Percentiles rank a stretch among this genome's conserved stretches.
Conservation (phyloP, 2,888 invertebrate species). For the Ischnus inquisitorius region DNA sequence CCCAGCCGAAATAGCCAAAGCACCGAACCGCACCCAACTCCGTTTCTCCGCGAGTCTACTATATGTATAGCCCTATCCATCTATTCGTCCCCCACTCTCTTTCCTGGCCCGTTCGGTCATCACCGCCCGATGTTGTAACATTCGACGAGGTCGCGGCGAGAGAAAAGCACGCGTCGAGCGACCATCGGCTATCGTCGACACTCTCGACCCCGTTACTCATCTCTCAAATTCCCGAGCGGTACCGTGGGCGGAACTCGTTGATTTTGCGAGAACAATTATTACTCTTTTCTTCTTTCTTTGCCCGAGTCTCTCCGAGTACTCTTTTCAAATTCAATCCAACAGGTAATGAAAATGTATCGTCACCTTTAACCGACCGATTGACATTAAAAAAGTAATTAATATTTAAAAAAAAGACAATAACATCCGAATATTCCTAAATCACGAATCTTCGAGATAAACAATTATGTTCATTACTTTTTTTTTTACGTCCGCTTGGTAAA, state of each 20-base stretch:
- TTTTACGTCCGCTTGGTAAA: neutral
- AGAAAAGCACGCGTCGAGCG: conserved; percentile 26
- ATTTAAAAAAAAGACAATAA: too few relatives aligned
- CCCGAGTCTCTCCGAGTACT: neutral
- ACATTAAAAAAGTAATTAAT: too few relatives aligned
- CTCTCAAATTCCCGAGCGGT: conserved; percentile 57
- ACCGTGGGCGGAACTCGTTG: conserved; percentile 48
- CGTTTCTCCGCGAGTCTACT: neutral
- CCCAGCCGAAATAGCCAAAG: conserved; percentile 40
- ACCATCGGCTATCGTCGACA: conserved; percentile 62
- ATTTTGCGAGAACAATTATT: conserved; percentile 46
- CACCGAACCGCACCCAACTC: conserved; percentile 50
- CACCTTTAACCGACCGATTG: too few relatives aligned
- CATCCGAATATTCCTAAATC: too few relatives aligned
- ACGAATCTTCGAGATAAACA: neutral
- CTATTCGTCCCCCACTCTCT: neutral
- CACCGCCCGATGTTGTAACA: conserved; percentile 23
- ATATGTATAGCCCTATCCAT: neutral
- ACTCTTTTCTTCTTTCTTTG: conserved; percentile 30
- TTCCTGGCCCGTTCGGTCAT: neutral
- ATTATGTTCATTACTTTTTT: conserved; percentile 1
- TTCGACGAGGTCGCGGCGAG: conserved; percentile 23
- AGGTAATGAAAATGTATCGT: neutral
- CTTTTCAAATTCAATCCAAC: neutral
- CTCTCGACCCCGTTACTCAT: conserved; percentile 64